Base-by-base conservation (phyloP, 2,797 vertebrate species). In the Monodelphis domestica region DNA sequence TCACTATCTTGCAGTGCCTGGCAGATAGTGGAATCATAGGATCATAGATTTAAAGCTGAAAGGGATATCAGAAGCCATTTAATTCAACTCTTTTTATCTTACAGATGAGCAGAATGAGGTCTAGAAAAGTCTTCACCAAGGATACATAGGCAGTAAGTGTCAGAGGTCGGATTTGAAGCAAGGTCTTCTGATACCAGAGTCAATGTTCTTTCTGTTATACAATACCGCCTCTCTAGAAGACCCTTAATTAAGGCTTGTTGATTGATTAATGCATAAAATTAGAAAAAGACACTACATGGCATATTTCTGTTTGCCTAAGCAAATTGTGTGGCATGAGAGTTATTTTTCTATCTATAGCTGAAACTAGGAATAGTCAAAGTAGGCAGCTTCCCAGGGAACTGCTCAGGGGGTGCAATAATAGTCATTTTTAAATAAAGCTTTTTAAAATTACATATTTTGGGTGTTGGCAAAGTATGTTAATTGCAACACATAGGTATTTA, bases 321-420 rank as follows among this genome's bases (percentile, higher is more conserved):
- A 53, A 89, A 91, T n/a, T 89, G 24, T 87, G 89, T 53, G 95
- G 91, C 53, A 63, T 92, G 84, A 54, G 51, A 89, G 33, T 45
- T 51, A 12, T 70, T 52, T 50, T 78, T 45, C 70, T 84, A 84
- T 84, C 70, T 3, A 90, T 9, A 57, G 55, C 26, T 50, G 28
- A 90, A 51, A 56, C 12, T 52, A 59, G 51, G 15, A 51, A 45
- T 11, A 59, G 28, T 30, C 56, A 90, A 59, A 90, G 24, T 59
- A 90, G 45, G 50, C 7, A 14, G 26, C 15, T 57, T 54, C 50
- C 28, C 38, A 38, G 54, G 54, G 54, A 59, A 51, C 29, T 52
- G n/a, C 9, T 57, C 12, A 26, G 45, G 89, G 54, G 21, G 45
- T 59, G n/a, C 54, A 90, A 90, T 90, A 38, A 51, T 56, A 21